Conservation (phyloP, 2,113 vertebrate species). For the Anthoscopus minutus region DNA sequence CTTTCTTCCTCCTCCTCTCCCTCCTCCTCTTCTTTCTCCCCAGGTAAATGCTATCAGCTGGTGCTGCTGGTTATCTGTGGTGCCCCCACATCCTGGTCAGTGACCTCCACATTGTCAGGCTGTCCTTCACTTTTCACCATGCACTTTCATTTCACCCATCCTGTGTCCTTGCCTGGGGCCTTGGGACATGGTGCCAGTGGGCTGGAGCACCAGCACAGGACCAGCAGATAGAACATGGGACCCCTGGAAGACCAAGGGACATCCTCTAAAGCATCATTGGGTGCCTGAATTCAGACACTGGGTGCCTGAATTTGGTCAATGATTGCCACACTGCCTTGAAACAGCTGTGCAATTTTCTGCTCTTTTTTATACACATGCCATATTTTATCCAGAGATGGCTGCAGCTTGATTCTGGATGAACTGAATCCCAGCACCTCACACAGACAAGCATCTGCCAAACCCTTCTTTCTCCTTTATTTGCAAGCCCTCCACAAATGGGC, state of each 20-base stretch:
- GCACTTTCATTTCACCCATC: background rate
- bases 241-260: background rate
- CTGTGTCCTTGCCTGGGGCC: background rate
- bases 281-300: no score
- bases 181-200: fast-evolving
- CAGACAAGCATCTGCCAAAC: background rate
- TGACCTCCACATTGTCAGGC: background rate
- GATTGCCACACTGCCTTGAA: background rate
- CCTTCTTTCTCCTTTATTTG: background rate
- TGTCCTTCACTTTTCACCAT: background rate
- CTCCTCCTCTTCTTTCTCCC: background rate
- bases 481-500: background rate
- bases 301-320: background rate
- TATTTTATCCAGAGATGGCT: background rate
- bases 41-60: background rate
- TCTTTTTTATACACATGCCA: background rate
- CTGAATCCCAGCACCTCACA: background rate
- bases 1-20: background rate
- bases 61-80: background rate
- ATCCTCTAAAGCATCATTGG: background rate
- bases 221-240: background rate
- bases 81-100: fast-evolving
- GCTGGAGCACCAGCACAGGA: background rate
- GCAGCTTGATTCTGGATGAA: background rate
- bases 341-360: background rate